Percentiles rank a stretch among this genome's conserved stretches.
These are phyloP conservation scores for Cephus spinipes DNA, from an alignment of 2,888 invertebrate species.

Conservation along the genomic window DNA sequence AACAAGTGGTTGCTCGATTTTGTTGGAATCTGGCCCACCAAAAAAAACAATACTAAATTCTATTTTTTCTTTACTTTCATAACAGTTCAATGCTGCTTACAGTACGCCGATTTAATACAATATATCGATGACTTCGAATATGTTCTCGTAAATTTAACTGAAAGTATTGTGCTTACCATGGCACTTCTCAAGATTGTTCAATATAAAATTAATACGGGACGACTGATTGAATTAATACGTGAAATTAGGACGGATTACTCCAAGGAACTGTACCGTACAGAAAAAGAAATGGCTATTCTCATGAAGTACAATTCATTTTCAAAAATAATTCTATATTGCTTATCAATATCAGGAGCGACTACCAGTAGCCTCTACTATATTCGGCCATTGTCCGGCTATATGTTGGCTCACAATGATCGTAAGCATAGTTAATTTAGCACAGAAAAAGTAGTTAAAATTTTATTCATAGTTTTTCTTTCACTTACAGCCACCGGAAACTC, in stretches of 20 bases:
- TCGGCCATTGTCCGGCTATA: not conserved
- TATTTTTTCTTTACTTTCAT: no score
- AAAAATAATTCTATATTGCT: not conserved
- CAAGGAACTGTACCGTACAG: not conserved
- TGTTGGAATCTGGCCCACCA: no score
- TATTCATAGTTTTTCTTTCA: no score
- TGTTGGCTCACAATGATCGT: not conserved
- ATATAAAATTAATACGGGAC: not conserved
- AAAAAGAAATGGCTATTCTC: not conserved
- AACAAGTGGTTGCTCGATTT: no score
- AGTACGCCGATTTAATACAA: not conserved
- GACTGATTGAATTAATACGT: not conserved
- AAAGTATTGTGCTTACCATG: not conserved
- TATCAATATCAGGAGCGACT: not conserved
- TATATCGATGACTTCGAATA: not conserved
- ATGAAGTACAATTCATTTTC: not conserved
- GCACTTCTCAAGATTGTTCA: not conserved
- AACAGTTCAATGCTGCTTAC: not conserved
- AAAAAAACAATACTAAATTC: no score
- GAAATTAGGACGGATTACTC: not conserved
- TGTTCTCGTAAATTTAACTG: not conserved
- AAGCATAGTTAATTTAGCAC: not conserved
- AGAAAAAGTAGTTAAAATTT: no score
- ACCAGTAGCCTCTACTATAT: not conserved
- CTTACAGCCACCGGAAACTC: not conserved